These are phyloP conservation scores for Pandemis cinnamomeana DNA, from an alignment of 2,888 invertebrate genomes.

Conservation along the genomic window DNA sequence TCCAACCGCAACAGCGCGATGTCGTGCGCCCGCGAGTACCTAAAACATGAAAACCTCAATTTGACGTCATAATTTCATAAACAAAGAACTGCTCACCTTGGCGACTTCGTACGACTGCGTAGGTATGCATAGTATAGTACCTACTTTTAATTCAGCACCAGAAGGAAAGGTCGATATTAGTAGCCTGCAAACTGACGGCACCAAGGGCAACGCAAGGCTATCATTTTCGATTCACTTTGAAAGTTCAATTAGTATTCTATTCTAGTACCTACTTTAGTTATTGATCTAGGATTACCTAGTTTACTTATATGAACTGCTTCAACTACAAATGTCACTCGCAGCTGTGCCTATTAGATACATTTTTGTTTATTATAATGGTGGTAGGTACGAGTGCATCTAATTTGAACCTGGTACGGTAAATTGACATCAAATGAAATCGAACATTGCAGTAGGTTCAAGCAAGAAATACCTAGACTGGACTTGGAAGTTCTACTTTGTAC, in stretches of 20 bases:
- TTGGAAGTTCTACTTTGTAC: no score
- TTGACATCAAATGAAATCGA: no score
- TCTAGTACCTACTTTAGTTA: no score
- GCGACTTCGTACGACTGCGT: conserved; percentile 13
- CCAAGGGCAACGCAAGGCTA: conserved; percentile 24
- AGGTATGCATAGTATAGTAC: background rate
- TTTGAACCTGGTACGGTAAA: no score
- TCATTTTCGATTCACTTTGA: conserved; percentile 17
- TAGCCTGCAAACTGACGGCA: conserved; percentile 17
- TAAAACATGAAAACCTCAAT: conserved; percentile 57
- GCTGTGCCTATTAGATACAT: no score
- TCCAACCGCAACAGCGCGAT: conserved; percentile 69
- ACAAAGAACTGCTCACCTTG: conserved; percentile 34
- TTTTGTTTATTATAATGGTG: background rate
- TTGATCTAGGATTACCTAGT: no score
- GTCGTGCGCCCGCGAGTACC: conserved; percentile 72
- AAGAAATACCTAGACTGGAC: no score
- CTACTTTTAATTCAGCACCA: conserved; percentile 8
- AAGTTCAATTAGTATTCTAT: conserved; percentile 21
- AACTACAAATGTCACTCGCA: no score
- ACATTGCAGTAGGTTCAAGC: no score
- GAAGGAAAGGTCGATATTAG: conserved; percentile 35
- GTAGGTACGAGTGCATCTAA: background rate
- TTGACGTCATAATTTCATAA: conserved; percentile 17
- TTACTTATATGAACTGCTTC: no score